Conservation (phyloP, 2,113 vertebrate genomes). For the Hippocampus mohnikei region DNA sequence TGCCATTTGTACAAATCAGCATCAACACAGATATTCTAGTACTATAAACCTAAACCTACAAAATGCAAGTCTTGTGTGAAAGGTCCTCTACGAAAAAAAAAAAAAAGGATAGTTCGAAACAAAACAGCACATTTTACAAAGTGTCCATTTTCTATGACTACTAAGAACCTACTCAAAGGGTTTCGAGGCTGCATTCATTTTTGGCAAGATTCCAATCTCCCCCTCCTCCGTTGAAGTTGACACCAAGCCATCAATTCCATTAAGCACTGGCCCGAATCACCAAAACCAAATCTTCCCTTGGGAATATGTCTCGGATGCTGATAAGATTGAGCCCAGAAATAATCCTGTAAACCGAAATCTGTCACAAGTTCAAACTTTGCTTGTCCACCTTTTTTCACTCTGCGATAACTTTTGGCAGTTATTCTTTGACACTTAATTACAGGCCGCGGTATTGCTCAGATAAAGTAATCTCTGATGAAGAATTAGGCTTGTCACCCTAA, state of each 20-base stretch:
- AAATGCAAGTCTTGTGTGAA: no score
- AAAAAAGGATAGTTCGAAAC: no score
- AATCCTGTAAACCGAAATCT: conserved; percentile 64
- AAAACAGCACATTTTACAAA: no score
- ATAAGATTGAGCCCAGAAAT: conserved; percentile 57
- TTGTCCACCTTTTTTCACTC: conserved; percentile 42
- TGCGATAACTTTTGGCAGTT: conserved; percentile 55
- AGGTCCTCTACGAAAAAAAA: no score
- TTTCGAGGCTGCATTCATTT: background rate
- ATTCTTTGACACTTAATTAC: conserved; percentile 63
- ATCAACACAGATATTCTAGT: background rate
- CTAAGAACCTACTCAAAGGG: conserved; percentile 9
- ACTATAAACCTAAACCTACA: background rate
- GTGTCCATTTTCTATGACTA: conserved; percentile 14
- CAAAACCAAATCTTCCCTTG: conserved; percentile 56
- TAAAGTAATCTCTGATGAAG: conserved; percentile 48
- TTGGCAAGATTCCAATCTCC: conserved; percentile 45
- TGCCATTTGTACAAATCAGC: background rate
- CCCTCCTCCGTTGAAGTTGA: conserved; percentile 53
- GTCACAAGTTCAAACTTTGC: conserved; percentile 52
- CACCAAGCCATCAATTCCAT: conserved; percentile 72
- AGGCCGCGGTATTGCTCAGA: conserved; percentile 43
- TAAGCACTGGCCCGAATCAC: conserved; percentile 61
- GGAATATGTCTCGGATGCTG: conserved; percentile 59
- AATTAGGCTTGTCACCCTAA: conserved; percentile 33